Conservation (phyloP, 2,888 invertebrate species). For the Aleiodes alternator region DNA sequence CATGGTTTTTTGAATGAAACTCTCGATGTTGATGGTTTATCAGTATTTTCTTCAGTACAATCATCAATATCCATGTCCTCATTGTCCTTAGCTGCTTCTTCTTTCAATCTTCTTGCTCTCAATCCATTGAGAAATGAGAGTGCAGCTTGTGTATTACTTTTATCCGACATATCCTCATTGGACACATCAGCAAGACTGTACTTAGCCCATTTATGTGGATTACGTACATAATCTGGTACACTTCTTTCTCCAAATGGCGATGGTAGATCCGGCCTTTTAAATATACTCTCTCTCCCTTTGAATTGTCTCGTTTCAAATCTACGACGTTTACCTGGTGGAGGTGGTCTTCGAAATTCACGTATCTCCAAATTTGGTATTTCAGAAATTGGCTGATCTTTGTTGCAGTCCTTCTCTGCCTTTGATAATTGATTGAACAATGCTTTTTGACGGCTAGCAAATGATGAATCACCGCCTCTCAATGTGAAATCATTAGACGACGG, state of each 20-base stretch:
- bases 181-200: conserved; percentile 88
- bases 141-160: conserved; percentile 86
- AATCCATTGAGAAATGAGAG: conserved; percentile 85
- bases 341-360: conserved; percentile 29
- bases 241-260: conserved; percentile 75
- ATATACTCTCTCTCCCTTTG: conserved; percentile 86
- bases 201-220: conserved; percentile 89
- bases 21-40: conserved; percentile 41
- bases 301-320: conserved; percentile 79
- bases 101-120: conserved; percentile 77
- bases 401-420: conserved; percentile 79
- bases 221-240: conserved; percentile 79
- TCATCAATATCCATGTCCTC: conserved; percentile 62
- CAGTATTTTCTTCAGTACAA: conserved; percentile 28
- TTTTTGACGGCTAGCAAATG: conserved; percentile 80
- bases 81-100: conserved; percentile 63
- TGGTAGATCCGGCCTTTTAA: conserved; percentile 84
- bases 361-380: conserved; percentile 35
- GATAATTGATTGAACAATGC: conserved; percentile 83
- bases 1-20: conserved; percentile 64
- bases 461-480: conserved; percentile 66
- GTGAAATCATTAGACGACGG: conserved; percentile 55
- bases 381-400: conserved; percentile 68
- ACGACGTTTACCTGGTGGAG: conserved; percentile 39
- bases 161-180: conserved; percentile 86